Evolutionary conservation across 2,113 vertebrate genomes (phyloP), one percentile per base, ranked within the genome.

Genomic region (Callipepla squamata): DNA sequence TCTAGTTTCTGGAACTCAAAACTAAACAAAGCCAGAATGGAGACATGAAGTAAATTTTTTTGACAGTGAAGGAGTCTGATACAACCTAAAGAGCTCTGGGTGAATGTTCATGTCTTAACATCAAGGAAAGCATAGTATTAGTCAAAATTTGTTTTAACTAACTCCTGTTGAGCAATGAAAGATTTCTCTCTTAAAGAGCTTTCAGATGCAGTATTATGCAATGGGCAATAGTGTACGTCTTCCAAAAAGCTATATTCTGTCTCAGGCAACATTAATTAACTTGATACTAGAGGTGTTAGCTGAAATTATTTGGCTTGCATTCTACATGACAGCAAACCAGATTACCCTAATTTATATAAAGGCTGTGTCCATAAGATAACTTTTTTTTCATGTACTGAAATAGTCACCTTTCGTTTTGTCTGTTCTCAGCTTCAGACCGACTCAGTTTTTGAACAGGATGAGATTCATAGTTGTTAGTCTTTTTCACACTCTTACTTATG

Each of bases 401-500:
- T 26, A n/a, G 9, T 57, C 17, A n/a, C 9, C 16, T 66, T 81
- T 86, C 44, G 48, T 89, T 91, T 81, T 75, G 5, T 19, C 26
- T 89, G 3, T 76, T 80, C 45, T 85, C 8, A 69, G 23, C 21
- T 80, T 89, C 61, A 55, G 3, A 53, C 32, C 77, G 11, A 76
- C 87, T 65, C 26, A 82, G 36, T 32, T 53, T 76, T 77, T 77
- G 66, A 83, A 81, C 16, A 68, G 50, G 25, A 89, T 44, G 66
- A 87, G 13, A 59, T 91, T 87, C n/a, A 63, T 5, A 66, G 76
- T 77, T 77, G 6, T 58, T 45, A 58, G 21, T 67, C 14, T 62
- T 87, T 89, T 94, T 63, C 75, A 83, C 17, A 67, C 25, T 90
- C 30, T 83, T 96, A 77, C 90, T 96, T 91, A 80, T 74, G 34